Evolutionary conservation across 2,888 invertebrate species (phyloP).

Genomic region (Ferdinandea cuprea): DNA sequence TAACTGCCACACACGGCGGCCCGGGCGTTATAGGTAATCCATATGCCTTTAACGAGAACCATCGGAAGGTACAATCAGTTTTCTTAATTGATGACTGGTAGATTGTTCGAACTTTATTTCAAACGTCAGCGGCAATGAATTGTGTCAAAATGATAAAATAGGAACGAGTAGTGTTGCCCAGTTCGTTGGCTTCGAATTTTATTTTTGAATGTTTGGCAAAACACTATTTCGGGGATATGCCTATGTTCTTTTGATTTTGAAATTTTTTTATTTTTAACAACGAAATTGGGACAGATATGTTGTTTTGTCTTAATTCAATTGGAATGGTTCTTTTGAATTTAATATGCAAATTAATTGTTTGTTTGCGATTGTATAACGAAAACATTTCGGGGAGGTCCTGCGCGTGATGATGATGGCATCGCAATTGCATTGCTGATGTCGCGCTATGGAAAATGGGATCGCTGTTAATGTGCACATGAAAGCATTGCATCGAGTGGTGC

Average conservation of each 20-base stretch:
- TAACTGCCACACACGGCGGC: slow-evolving; percentile 1
- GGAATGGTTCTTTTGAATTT: slow-evolving; percentile 19
- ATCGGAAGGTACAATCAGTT: slow-evolving; percentile 52
- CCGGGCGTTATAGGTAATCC: slow-evolving; percentile 58
- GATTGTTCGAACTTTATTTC: slow-evolving; percentile 48
- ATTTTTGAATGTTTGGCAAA: slow-evolving; percentile 14
- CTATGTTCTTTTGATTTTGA: slow-evolving; percentile 37
- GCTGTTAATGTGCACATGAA: slow-evolving; percentile 33
- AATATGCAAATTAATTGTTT: slow-evolving; percentile 44
- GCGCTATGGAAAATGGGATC: slow-evolving; percentile 37
- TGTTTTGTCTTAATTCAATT: slow-evolving; percentile 17
- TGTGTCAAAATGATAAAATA: slow-evolving; percentile 5
- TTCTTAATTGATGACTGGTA: slow-evolving; percentile 44
- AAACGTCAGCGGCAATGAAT: slow-evolving; percentile 53
- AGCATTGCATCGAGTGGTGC: slow-evolving; percentile 11
- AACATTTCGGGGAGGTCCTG: slow-evolving; percentile 9
- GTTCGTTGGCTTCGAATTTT: slow-evolving; percentile 44
- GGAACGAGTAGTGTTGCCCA: slow-evolving; percentile 3
- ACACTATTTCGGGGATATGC: slow-evolving; percentile 23
- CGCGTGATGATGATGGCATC: slow-evolving; percentile 17
- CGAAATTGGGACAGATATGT: slow-evolving; percentile 53
- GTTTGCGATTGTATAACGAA: slow-evolving; percentile 16
- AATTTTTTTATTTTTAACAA: slow-evolving; percentile 68
- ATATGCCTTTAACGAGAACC: slow-evolving; percentile 61
- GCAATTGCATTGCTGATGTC: too few species aligned